Conservation (phyloP, 2,797 vertebrate genomes). For the Microctenopoma steveboyesi region DNA sequence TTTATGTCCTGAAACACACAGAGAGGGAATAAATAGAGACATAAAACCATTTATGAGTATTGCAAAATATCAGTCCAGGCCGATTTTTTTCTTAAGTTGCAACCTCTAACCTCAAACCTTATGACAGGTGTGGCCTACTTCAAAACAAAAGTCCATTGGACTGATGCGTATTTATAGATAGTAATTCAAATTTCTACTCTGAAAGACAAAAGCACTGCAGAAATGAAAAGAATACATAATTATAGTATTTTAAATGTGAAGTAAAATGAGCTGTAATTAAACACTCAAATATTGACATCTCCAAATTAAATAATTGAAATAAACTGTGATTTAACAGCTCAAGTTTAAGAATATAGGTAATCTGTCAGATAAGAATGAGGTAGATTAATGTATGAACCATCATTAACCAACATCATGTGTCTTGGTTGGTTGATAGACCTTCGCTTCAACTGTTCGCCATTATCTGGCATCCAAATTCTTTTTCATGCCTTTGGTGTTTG, state of each 20-base stretch:
- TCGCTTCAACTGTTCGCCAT: not conserved
- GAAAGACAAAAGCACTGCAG: not conserved
- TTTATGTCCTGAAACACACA: slow-evolving; percentile 84
- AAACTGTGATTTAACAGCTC: not conserved
- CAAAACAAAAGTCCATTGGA: not conserved
- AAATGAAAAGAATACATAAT: not conserved
- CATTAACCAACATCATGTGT: not conserved
- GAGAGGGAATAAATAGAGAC: not conserved
- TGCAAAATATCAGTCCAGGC: not conserved
- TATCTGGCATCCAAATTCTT: not conserved
- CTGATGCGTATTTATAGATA: not conserved
- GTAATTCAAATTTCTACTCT: not conserved
- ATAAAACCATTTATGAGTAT: not conserved
- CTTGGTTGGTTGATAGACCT: not conserved
- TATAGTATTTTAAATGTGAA: not conserved
- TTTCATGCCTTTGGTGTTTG: not conserved
- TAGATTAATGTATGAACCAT: not conserved
- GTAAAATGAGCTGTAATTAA: not conserved
- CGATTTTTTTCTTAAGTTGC: not conserved
- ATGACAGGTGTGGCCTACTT: not conserved
- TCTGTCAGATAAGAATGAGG: too few relatives aligned
- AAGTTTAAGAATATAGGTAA: not conserved
- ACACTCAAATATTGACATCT: not conserved
- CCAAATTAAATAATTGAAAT: not conserved
- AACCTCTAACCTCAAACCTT: not conserved